Base-by-base conservation (phyloP, 2,797 vertebrate genomes). In the Malurus splendens region DNA sequence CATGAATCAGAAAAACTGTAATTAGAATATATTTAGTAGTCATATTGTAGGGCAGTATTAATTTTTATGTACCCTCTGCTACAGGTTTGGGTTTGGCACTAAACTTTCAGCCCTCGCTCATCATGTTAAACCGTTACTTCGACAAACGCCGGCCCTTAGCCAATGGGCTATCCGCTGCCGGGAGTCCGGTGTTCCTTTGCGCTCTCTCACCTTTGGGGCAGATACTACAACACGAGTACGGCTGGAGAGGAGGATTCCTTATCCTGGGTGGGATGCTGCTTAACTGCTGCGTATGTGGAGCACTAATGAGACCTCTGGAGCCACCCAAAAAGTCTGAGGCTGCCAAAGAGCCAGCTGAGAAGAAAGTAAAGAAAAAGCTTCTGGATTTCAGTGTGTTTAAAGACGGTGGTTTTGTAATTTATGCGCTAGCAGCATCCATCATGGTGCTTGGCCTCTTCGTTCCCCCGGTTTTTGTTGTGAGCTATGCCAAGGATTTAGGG, bases 381-480 rank as follows among this genome's bases (percentile, higher is more conserved):
- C 95, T 99, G 93, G 99, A 99, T 95, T 98, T 99, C 91, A 98
- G 97, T 0, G 98, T 99, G 57, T 99, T 99, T 91, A 97, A 95
- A 95, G 98, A 99, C 66, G 22, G 96, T 1, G 98, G 98, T 30
- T 99, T 99, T 78, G 13, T 98, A 61, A 97, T 99, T 90, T 99
- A 99, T 86, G 97, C 99, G 0, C 41, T 98, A 32, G 98, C 99
- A 2, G 98, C 98, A 9, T 98, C 98, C 78, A 97, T 99, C 94
- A 99, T 99, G 99, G 99, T 99, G 87, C 96, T 99, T 36, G 99
- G 99, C 32, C 98, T 99, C 73, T 99, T 99, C 23, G 98, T 99
- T 78, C 99, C 99, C 1, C 99, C 99, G 0, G 98, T 99, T 85
- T 99, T 99, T 55, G 97, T 99, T 77, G 99, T 99, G 82, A 99